Evolutionary conservation across 2,113 vertebrate species (phyloP), one percentile per base, ranked within the genome.

Genomic region (Pachyramphus minor): DNA sequence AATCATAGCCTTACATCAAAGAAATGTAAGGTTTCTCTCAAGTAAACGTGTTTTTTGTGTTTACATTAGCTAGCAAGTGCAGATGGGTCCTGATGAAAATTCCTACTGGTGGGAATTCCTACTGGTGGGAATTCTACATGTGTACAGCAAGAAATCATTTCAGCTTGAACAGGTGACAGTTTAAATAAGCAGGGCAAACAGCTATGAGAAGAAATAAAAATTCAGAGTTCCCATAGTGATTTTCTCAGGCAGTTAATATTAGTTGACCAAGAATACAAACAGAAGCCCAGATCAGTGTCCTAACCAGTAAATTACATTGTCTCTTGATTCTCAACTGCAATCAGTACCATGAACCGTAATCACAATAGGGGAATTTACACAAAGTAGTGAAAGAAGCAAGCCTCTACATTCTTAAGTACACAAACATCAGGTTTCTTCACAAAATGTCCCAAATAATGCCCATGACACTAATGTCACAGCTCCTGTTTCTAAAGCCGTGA

Each of bases 101-200:
- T 44, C 14, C 37, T 60, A 0, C 44, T 44, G 14, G 8, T 67
- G 33, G 30, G 64, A 88, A 72, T 66, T 74, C 45, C n/a, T n/a
- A n/a, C 71, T 12, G 14, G 8, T 67, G 33, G 30, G 64, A 88
- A 72, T 66, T 74, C 45, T 52, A 22, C 35, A 27, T 2, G 6
- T 1, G 2, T 45, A 64, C 21, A 47, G 41, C 9, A 64, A 47
- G 60, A 52, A 56, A 8, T 23, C 0, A 0, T 17, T n/a, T n/a
- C 30, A 30, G 22, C 37, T 33, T 45, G 53, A 52, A 17, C 37
- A 81, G 55, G 50, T 1, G 44, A 35, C 22, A 72, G 79, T 60
- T 67, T 30, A 56, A 87, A 24, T n/a, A 28, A 49, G 22, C 0
- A 0, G 22, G 15, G 52, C 22, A 62, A 58, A 24, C 21, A 71